Percentiles rank a stretch among this genome's conserved stretches.
Evolutionary conservation across 1,140 invertebrate species (phyloP).

Genomic region (Phymorhynchus buccinoides): DNA sequence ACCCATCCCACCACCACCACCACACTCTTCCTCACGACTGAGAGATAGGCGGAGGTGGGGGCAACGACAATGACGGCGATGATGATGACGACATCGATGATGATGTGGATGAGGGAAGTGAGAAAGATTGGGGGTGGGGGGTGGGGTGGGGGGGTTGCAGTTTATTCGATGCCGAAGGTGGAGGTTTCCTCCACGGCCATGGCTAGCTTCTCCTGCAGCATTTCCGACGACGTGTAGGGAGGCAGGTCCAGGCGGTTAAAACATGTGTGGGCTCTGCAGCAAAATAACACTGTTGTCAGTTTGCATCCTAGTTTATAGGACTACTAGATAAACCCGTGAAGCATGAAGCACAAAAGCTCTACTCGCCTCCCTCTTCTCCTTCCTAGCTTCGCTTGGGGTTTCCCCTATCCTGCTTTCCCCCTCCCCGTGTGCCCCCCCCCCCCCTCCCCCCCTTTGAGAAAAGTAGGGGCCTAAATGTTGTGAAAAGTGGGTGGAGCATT

Average conservation of each 20-base stretch:
- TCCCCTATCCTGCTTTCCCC: too few relatives aligned
- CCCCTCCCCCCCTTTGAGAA: too few relatives aligned
- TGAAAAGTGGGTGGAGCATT: too few relatives aligned
- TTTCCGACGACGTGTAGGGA: conserved; percentile 93
- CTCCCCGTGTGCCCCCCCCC: too few relatives aligned
- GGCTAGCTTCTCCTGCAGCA: conserved; percentile 93
- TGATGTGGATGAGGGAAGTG: not conserved
- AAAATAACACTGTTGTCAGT: not conserved
- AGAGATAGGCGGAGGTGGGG: too few relatives aligned
- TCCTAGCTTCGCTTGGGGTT: too few relatives aligned
- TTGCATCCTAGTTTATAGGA: too few relatives aligned
- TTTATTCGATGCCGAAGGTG: conserved; percentile 95
- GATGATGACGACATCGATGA: not conserved
- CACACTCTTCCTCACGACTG: too few relatives aligned
- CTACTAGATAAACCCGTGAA: too few relatives aligned
- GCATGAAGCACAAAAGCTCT: too few relatives aligned
- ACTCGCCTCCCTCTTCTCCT: too few relatives aligned
- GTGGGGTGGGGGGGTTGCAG: not conserved
- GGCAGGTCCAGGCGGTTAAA: conserved; percentile 97
- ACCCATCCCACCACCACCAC: not conserved
- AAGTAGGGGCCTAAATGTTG: too few relatives aligned
- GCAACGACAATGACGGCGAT: not conserved
- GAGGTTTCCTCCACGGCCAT: conserved; percentile 97
- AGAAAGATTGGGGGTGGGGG: not conserved
- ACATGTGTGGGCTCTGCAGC: conserved; percentile 91